phyloP scores from a whole-genome alignment of 1,140 invertebrate genomes.

The Aphidius gifuensis region DNA sequence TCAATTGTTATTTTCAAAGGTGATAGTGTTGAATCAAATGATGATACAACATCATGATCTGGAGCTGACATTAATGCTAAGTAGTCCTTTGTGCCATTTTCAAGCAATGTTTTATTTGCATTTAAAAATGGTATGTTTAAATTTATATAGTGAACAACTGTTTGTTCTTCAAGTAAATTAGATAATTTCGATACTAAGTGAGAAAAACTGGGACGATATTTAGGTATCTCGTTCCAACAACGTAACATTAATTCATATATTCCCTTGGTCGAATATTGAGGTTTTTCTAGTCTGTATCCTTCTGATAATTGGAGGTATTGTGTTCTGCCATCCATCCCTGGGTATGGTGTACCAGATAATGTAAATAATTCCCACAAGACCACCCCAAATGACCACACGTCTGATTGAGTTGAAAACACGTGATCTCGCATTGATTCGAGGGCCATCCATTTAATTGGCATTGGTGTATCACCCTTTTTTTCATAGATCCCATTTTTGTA shows the following conservation, averaged over 20 bases:
- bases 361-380: conserved; percentile 95
- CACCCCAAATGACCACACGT: conserved; percentile 92
- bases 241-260: conserved; percentile 79
- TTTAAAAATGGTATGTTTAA: conserved; percentile 76
- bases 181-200: conserved; percentile 73
- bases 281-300: conserved; percentile 85
- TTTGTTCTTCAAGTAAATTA: conserved; percentile 74
- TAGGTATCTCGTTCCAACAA: conserved; percentile 81
- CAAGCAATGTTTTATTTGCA: conserved; percentile 61
- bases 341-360: conserved; percentile 83
- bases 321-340: conserved; percentile 72
- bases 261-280: conserved; percentile 71
- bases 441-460: conserved; percentile 82
- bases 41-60: conserved; percentile 62
- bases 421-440: conserved; percentile 77
- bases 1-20: conserved; percentile 39
- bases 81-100: conserved; percentile 65
- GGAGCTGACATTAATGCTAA: conserved; percentile 72
- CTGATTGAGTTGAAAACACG: conserved; percentile 82
- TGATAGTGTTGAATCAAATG: conserved; percentile 50
- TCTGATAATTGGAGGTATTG: conserved; percentile 73
- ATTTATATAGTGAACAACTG: conserved; percentile 81
- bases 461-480: conserved; percentile 76
- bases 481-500: conserved; percentile 90
- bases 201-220: conserved; percentile 72